These are phyloP conservation scores for Brienomyrus longianalis DNA, from an alignment of 2,113 vertebrate genomes.

Conservation along the genomic window DNA sequence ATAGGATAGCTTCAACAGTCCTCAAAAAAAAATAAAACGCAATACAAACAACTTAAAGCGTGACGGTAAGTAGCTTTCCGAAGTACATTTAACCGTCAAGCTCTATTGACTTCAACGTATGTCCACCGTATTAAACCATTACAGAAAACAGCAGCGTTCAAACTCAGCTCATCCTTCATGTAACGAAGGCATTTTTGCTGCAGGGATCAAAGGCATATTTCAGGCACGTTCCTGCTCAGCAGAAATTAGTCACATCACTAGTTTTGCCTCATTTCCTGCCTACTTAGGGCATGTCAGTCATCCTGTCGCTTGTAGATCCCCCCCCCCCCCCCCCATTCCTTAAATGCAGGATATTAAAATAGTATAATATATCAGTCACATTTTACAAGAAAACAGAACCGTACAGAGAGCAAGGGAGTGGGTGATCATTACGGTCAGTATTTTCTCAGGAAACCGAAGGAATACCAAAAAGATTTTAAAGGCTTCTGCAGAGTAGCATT, in stretches of 20 bases:
- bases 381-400: conserved; percentile 14
- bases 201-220: not conserved
- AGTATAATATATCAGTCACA: not conserved
- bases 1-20: not conserved
- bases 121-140: not conserved
- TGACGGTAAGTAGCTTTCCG: not conserved
- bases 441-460: not conserved
- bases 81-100: not conserved
- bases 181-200: not conserved
- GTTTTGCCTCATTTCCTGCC: conserved; percentile 39
- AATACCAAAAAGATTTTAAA: not conserved
- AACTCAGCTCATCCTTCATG: not conserved
- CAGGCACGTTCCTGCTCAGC: conserved; percentile 14
- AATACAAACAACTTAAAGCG: not conserved
- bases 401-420: not conserved
- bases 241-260: conserved; percentile 24
- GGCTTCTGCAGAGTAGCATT: not conserved
- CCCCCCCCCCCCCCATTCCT: not conserved
- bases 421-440: not conserved
- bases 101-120: not conserved
- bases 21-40: not conserved
- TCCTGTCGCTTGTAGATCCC: conserved; percentile 21
- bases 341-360: conserved; percentile 20
- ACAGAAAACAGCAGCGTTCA: not conserved
- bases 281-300: conserved; percentile 34